A percentile compares a stretch with the other conserved stretches of the same genome.
Evolutionary conservation across 2,888 invertebrate species (phyloP).

Genomic region (Reticulitermes lucifugus): DNA sequence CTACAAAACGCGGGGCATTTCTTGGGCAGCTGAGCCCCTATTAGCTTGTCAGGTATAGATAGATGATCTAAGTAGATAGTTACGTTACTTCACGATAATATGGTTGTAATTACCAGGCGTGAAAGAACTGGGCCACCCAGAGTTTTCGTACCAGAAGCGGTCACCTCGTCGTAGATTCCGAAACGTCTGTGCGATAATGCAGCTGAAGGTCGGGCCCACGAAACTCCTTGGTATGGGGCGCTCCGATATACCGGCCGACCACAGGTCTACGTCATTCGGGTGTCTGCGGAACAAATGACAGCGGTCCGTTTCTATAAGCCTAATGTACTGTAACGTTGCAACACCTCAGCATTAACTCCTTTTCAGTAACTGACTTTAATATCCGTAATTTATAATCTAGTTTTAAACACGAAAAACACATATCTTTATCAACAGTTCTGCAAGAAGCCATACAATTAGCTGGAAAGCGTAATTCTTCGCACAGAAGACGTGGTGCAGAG

Average conservation of each 20-base stretch:
- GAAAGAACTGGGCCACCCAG: constrained; percentile 62
- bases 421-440: no score
- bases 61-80: no score
- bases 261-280: constrained; percentile 62
- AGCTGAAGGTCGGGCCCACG: constrained; percentile 66
- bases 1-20: no score
- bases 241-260: constrained; percentile 66
- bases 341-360: not conserved
- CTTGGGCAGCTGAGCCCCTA: no score
- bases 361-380: no score
- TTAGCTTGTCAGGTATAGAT: no score
- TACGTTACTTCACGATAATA: no score
- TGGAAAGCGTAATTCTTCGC: no score
- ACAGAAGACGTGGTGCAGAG: no score
- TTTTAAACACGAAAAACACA: no score
- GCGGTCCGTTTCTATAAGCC: not conserved
- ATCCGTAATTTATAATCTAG: no score
- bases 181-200: constrained; percentile 67
- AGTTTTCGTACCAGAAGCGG: constrained; percentile 67
- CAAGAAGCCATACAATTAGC: no score
- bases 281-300: constrained; percentile 54
- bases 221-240: constrained; percentile 63
- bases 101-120: constrained; percentile 58
- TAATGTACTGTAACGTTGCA: not conserved
- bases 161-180: constrained; percentile 64